These are phyloP conservation scores for Oryzias melastigma DNA, from an alignment of 2,113 vertebrate genomes.

Conservation along the genomic window DNA sequence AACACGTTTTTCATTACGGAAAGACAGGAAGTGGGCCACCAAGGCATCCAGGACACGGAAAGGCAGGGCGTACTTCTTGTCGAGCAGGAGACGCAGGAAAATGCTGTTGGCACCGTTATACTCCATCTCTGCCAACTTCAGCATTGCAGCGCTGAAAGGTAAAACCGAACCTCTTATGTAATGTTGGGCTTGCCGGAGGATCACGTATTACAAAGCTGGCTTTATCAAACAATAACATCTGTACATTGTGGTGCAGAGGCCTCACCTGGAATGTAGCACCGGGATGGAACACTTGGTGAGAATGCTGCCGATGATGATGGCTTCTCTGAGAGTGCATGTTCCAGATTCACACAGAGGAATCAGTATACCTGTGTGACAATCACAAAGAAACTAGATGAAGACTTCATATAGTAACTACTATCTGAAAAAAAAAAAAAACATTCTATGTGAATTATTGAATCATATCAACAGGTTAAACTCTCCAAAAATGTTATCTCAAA, in stretches of 20 bases:
- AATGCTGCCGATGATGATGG: slow-evolving; percentile 95
- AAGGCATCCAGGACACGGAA: slow-evolving; percentile 97
- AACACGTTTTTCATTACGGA: slow-evolving; percentile 82
- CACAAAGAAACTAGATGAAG: neutral
- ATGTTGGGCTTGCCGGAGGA: neutral
- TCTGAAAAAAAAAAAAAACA: no score
- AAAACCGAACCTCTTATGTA: slow-evolving; percentile 19
- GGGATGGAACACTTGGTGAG: slow-evolving; percentile 95
- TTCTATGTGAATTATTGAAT: no score
- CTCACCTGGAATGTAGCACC: slow-evolving; percentile 93
- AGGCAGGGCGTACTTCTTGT: slow-evolving; percentile 97
- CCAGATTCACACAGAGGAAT: slow-evolving; percentile 95
- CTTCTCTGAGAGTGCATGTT: slow-evolving; percentile 93
- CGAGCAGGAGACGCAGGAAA: slow-evolving; percentile 92
- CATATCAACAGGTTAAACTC: no score
- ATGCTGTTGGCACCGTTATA: slow-evolving; percentile 97
- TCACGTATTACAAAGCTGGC: neutral
- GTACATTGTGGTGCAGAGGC: neutral
- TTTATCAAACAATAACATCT: neutral
- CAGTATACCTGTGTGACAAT: slow-evolving; percentile 83
- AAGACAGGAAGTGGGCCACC: slow-evolving; percentile 93
- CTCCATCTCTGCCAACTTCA: slow-evolving; percentile 95
- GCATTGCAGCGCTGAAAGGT: slow-evolving; percentile 86
- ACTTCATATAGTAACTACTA: neutral
- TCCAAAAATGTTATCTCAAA: no score